phyloP scores from a whole-genome alignment of 2,797 vertebrate genomes.

The Lagorchestes hirsutus region DNA sequence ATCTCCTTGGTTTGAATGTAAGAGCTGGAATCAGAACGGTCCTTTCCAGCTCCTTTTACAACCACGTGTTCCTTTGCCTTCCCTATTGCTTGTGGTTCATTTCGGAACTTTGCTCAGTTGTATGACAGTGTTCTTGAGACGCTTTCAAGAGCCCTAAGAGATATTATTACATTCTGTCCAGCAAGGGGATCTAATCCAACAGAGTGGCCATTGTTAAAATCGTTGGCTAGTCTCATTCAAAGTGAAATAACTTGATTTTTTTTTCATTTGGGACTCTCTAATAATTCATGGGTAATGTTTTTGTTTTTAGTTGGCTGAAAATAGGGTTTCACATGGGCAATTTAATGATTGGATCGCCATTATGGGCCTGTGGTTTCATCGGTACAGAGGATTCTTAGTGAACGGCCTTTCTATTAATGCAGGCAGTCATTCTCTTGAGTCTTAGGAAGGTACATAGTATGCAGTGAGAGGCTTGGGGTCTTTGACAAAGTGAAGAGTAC shows the following conservation, averaged over 20 bases:
- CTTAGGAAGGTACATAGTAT: background rate
- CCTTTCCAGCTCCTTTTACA: background rate
- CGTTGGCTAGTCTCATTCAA: background rate
- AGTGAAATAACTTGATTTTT: background rate
- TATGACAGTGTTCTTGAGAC: background rate
- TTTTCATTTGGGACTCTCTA: background rate
- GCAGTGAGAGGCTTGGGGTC: background rate
- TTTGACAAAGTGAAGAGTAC: background rate
- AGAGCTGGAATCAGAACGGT: background rate
- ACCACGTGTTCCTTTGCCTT: background rate
- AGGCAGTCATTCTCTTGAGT: background rate
- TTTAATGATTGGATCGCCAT: background rate
- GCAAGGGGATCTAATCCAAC: background rate
- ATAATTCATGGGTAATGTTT: background rate
- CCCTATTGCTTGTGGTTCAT: background rate
- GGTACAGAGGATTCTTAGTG: background rate
- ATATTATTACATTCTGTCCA: background rate
- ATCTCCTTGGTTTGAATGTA: background rate
- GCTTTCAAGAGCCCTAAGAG: background rate
- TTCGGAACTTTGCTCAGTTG: background rate
- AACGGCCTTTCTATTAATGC: background rate
- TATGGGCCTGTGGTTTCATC: background rate
- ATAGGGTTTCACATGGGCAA: background rate
- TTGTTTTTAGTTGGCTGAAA: background rate
- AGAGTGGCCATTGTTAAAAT: background rate